Percentiles rank a stretch among this genome's conserved stretches.
phyloP scores from a whole-genome alignment of 2,113 vertebrate species.

The Elaphurus davidianus region DNA sequence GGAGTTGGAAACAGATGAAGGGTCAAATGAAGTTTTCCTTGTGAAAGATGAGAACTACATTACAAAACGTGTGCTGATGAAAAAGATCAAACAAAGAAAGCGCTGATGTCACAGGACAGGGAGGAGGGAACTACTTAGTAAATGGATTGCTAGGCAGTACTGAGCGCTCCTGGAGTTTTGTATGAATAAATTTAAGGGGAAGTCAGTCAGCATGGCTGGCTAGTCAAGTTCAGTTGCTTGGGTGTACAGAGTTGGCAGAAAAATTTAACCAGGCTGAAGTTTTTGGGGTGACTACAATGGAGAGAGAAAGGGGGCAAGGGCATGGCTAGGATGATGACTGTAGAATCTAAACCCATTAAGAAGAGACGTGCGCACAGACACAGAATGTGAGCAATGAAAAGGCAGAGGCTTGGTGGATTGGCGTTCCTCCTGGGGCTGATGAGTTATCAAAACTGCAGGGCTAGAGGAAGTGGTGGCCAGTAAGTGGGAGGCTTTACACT shows the following conservation, averaged over 20 bases:
- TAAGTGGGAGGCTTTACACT: not conserved
- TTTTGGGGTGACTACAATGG: not conserved
- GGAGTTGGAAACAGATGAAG: not conserved
- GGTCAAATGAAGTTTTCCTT: not conserved
- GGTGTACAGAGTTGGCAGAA: not conserved
- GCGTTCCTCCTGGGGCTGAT: not conserved
- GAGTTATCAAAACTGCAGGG: not conserved
- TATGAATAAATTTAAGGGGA: not conserved
- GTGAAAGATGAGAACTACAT: not conserved
- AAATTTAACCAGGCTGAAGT: not conserved
- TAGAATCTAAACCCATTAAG: not conserved
- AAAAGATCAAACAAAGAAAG: not conserved
- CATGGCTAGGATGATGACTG: not conserved
- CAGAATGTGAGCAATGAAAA: not conserved
- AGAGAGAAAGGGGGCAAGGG: not conserved
- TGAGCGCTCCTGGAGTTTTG: not conserved
- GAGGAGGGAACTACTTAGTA: not conserved
- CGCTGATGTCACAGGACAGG: not conserved
- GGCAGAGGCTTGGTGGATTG: not conserved
- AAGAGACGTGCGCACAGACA: not conserved
- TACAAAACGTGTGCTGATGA: not conserved
- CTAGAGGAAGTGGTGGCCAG: not conserved
- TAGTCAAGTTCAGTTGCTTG: not conserved
- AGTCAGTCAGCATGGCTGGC: not conserved
- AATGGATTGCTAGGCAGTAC: not conserved